A percentile compares a stretch with the other conserved stretches of the same genome.
phyloP scores from a whole-genome alignment of 2,113 vertebrate species.

The Ptilorrhoa leucosticta region DNA sequence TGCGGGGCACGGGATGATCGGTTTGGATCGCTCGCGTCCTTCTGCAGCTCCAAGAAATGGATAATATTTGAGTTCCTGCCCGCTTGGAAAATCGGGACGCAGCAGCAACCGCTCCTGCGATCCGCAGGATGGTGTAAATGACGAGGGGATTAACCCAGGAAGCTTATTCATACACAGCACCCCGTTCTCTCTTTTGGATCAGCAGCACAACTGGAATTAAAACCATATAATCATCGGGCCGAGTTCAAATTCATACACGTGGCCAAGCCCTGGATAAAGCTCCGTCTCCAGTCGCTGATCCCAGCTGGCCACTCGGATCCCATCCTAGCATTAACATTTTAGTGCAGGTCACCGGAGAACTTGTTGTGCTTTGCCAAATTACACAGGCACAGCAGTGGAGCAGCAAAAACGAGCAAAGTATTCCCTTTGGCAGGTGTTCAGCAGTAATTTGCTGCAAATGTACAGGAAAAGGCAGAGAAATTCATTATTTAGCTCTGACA shows the following conservation, averaged over 20 bases:
- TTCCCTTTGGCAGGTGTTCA: slow-evolving; percentile 54
- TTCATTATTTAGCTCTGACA: slow-evolving; percentile 34
- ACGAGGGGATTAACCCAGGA: neutral
- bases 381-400: neutral
- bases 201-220: neutral
- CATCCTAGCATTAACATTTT: neutral
- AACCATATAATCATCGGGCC: rapidly evolving
- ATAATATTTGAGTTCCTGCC: neutral
- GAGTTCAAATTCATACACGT: neutral
- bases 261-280: neutral
- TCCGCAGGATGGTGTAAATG: rapidly evolving
- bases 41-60: rapidly evolving
- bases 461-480: neutral
- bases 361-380: neutral
- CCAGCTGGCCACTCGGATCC: neutral
- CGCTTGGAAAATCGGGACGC: neutral
- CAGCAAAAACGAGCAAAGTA: neutral
- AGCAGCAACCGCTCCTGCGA: rapidly evolving
- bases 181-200: rapidly evolving
- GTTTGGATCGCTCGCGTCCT: rapidly evolving
- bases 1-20: neutral
- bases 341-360: neutral
- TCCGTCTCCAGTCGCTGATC: neutral
- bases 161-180: rapidly evolving
- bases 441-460: slow-evolving; percentile 6